These are phyloP conservation scores for Cordilura impudica DNA, from an alignment of 2,888 invertebrate species.

Conservation along the genomic window DNA sequence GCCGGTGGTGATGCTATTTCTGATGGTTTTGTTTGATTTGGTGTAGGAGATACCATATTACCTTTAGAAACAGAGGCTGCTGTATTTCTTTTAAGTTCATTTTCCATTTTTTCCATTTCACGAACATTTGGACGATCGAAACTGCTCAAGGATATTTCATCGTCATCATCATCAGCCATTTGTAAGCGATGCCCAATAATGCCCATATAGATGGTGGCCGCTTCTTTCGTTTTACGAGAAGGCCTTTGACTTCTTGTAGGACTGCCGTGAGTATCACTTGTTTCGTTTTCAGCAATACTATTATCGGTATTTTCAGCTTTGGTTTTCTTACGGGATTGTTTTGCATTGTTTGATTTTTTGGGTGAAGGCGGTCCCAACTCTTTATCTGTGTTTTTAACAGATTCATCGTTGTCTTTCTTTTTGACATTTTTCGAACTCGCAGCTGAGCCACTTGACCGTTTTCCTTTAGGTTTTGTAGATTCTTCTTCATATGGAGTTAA, in stretches of 20 bases:
- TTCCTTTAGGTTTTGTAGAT: slow-evolving; percentile 29
- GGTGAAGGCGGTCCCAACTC: slow-evolving; percentile 62
- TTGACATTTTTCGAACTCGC: slow-evolving; percentile 24
- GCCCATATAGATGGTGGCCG: slow-evolving; percentile 86
- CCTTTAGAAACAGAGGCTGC: slow-evolving; percentile 62
- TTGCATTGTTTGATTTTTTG: slow-evolving; percentile 66
- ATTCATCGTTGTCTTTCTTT: slow-evolving; percentile 46
- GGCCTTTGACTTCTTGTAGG: slow-evolving; percentile 78
- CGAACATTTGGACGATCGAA: slow-evolving; percentile 84
- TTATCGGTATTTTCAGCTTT: slow-evolving; percentile 51
- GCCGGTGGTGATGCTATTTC: slow-evolving; percentile 8
- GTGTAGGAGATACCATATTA: slow-evolving; percentile 39
- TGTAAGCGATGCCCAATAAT: slow-evolving; percentile 84
- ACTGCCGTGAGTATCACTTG: slow-evolving; percentile 69
- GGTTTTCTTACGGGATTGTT: slow-evolving; percentile 65
- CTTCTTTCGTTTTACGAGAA: slow-evolving; percentile 86
- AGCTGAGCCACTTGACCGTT: slow-evolving; percentile 5
- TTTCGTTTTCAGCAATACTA: slow-evolving; percentile 41
- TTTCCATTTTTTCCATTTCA: slow-evolving; percentile 81
- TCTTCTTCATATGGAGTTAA: slow-evolving; percentile 1
- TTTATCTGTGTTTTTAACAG: slow-evolving; percentile 21
- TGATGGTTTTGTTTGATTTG: slow-evolving; percentile 37
- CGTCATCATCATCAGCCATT: slow-evolving; percentile 81
- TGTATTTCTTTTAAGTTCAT: slow-evolving; percentile 79
- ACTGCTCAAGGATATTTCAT: slow-evolving; percentile 82